Evolutionary conservation across 2,113 vertebrate species (phyloP), one percentile per base, ranked within the genome.

Genomic region (Calidris pugnax): DNA sequence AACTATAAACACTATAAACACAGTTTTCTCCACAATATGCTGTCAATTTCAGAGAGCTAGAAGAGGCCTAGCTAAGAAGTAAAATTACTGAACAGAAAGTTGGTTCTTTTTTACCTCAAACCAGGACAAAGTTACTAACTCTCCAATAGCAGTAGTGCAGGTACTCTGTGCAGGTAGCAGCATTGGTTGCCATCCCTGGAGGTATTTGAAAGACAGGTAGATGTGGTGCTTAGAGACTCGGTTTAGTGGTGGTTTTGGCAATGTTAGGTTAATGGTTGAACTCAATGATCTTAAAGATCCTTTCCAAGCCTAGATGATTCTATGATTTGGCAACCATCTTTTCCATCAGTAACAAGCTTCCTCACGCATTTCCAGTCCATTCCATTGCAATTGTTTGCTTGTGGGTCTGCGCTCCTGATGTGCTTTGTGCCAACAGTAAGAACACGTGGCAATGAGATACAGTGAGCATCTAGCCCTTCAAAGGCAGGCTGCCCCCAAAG

Each of bases 391-490:
- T 32, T 71, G 30, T 35, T 69, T 62, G 16, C 48, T 63, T 84
- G 24, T 68, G 33, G 18, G 28, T 74, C 62, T 69, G 78, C 33
- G 28, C 26, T 53, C 19, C 23, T 7, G 2, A 1, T 4, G 9
- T 50, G 16, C 51, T 33, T 63, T 60, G 15, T 60, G 39, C 10
- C 16, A 11, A 60, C 3, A 7, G 32, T 11, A 32, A 24, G 43
- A 79, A 39, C 33, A 2, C 7, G 15, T 50, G 32, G 21, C 37
- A 51, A 15, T 0, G 1, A 53, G 22, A 53, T 32, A 41, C 0
- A 33, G 18, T 22, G 22, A 72, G n/a, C 23, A 43, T 32, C 20
- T 48, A 30, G 18, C n/a, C 50, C 19, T 83, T 89, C 56, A 15
- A 47, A 50, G 45, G 16, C 6, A 56, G 21, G 32, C 50, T 86